Percentiles rank a stretch among this genome's conserved stretches.
These are phyloP conservation scores for Desmophyllum pertusum DNA, from an alignment of 92 coral and sea anemone species.

Conservation along the genomic window DNA sequence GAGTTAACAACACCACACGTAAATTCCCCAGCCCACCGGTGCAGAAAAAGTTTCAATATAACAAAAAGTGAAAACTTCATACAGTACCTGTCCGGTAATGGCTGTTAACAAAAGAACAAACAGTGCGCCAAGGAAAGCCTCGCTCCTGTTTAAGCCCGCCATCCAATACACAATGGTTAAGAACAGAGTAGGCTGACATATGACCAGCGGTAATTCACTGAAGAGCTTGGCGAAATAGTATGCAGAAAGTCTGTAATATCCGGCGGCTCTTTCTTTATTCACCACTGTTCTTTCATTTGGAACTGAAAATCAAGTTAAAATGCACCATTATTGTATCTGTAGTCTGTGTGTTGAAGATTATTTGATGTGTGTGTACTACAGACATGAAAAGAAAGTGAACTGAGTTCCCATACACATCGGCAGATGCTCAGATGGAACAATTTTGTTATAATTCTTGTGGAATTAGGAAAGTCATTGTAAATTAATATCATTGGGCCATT, in stretches of 20 bases:
- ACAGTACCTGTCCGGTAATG: slow-evolving; percentile 87
- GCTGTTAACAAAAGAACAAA: slow-evolving; percentile 60
- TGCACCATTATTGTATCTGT: neutral
- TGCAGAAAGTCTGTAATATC: slow-evolving; percentile 93
- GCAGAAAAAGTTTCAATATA: too few species aligned
- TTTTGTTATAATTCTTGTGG: too few species aligned
- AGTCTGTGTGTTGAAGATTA: neutral
- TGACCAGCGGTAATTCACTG: slow-evolving; percentile 87
- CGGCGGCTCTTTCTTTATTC: slow-evolving; percentile 92
- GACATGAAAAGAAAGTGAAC: neutral
- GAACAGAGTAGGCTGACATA: slow-evolving; percentile 77
- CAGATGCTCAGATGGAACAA: too few species aligned
- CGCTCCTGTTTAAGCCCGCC: slow-evolving; percentile 84
- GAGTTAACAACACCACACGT: too few species aligned
- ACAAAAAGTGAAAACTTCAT: too few species aligned
- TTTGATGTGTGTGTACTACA: neutral
- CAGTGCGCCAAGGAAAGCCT: slow-evolving; percentile 74
- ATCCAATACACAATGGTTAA: slow-evolving; percentile 82
- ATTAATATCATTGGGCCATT: too few species aligned
- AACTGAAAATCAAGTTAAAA: slow-evolving; percentile 49
- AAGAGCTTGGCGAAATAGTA: slow-evolving; percentile 85
- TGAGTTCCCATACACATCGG: neutral
- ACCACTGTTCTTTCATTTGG: slow-evolving; percentile 87
- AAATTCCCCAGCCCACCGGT: too few species aligned
- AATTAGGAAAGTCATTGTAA: too few species aligned